These are phyloP conservation scores for Peromyscus aztecus DNA, from an alignment of 2,797 vertebrate species.

Conservation along the genomic window DNA sequence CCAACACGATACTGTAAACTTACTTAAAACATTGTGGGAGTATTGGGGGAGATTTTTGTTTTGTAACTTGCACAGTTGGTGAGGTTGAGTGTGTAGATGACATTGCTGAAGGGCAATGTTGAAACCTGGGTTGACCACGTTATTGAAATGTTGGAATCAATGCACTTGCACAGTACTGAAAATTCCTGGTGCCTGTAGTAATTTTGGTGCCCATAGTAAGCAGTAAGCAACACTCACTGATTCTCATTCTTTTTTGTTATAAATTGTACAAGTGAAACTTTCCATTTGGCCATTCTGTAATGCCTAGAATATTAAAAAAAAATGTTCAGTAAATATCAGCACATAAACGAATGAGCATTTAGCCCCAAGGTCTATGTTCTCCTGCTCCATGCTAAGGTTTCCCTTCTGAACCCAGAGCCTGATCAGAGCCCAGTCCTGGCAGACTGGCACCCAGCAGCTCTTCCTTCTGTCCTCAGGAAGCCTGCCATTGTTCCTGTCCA, in stretches of 20 bases:
- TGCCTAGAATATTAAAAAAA: neutral
- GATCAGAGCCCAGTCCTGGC: neutral
- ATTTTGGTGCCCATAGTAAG: neutral
- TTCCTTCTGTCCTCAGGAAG: neutral
- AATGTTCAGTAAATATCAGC: neutral
- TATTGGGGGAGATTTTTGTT: neutral
- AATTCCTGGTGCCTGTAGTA: neutral
- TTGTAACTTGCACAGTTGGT: neutral
- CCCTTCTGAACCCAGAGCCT: rapidly evolving
- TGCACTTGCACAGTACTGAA: neutral
- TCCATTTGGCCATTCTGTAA: neutral
- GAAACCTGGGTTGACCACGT: neutral
- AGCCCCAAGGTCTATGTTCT: neutral
- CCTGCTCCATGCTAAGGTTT: neutral
- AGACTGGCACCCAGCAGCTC: no score
- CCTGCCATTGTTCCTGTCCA: rapidly evolving
- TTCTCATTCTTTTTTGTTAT: neutral
- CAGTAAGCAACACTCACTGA: no score
- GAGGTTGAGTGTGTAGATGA: neutral
- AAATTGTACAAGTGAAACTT: neutral
- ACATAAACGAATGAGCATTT: no score
- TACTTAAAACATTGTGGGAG: neutral
- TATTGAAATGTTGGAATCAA: neutral
- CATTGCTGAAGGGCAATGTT: neutral
- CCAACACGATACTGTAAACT: neutral